Evolutionary conservation across 1,140 invertebrate genomes (phyloP).

Genomic region (Bombus fervidus): DNA sequence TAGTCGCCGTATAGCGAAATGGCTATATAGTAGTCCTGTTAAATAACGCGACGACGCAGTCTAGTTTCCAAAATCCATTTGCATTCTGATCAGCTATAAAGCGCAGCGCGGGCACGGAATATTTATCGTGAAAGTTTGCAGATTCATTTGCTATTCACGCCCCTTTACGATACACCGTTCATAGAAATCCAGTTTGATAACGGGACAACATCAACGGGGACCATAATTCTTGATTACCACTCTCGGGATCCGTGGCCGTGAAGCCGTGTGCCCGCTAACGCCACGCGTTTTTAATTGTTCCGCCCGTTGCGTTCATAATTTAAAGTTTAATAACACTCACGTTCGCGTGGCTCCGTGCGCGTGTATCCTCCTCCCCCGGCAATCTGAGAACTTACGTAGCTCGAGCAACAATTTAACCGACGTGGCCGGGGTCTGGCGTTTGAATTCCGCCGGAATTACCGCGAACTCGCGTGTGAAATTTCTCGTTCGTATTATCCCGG

Average conservation of each 20-base stretch:
- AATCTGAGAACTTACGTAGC: slow-evolving; percentile 36
- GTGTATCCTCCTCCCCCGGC: neutral
- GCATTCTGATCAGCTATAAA: slow-evolving; percentile 35
- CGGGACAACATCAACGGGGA: slow-evolving; percentile 2
- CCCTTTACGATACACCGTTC: slow-evolving; percentile 21
- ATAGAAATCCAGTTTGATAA: slow-evolving; percentile 39
- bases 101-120: slow-evolving; percentile 13
- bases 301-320: slow-evolving; percentile 47
- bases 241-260: neutral
- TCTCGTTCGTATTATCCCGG: slow-evolving; percentile 55
- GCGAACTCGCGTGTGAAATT: slow-evolving; percentile 63
- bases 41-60: neutral
- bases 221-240: slow-evolving; percentile 31
- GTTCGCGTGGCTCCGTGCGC: slow-evolving; percentile 14
- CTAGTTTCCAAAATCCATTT: slow-evolving; percentile 36
- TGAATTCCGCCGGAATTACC: slow-evolving; percentile 60
- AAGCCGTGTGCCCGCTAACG: neutral
- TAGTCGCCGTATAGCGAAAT: neutral
- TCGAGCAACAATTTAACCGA: slow-evolving; percentile 56
- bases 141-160: slow-evolving; percentile 37
- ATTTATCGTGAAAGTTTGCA: slow-evolving; percentile 35
- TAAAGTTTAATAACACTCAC: slow-evolving; percentile 51
- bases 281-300: slow-evolving; percentile 41
- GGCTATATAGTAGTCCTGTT: too few relatives aligned
- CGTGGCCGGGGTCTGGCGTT: slow-evolving; percentile 33